These are phyloP conservation scores for Lerema accius DNA, from an alignment of 1,140 invertebrate genomes.

Conservation along the genomic window DNA sequence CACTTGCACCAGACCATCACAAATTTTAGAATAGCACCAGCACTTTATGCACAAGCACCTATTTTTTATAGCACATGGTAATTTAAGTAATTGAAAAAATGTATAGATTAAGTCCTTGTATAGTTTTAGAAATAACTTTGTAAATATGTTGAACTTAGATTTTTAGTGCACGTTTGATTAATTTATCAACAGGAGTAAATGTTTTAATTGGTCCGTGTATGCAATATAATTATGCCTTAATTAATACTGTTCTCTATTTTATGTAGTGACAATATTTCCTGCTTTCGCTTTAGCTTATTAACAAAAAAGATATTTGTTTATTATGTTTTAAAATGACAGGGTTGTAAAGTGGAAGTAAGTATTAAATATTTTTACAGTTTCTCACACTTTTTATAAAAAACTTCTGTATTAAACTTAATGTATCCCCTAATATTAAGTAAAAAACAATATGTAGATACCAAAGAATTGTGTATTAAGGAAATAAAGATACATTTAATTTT, in stretches of 20 bases:
- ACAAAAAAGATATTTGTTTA: not conserved
- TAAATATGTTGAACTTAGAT: not conserved
- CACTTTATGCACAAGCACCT: constrained; percentile 42
- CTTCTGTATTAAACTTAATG: no score
- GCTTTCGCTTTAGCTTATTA: not conserved
- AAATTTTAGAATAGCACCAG: constrained; percentile 39
- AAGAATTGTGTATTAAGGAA: no score
- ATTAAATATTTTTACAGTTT: constrained; percentile 1
- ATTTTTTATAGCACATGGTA: constrained; percentile 33
- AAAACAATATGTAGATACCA: no score
- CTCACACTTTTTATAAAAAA: no score
- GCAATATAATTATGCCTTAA: not conserved
- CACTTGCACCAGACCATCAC: constrained; percentile 53
- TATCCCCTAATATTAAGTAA: no score
- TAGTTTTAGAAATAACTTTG: constrained; percentile 4
- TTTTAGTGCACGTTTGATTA: no score
- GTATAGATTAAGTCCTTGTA: not conserved
- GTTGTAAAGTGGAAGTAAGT: no score
- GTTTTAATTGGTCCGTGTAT: not conserved
- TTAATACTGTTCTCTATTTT: not conserved
- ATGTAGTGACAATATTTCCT: not conserved
- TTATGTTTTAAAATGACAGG: no score
- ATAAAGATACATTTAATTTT: no score
- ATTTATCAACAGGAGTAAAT: not conserved
- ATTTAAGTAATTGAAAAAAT: not conserved